Base-by-base conservation (phyloP, 2,888 invertebrate genomes). In the Bhutanitis thaidina region DNA sequence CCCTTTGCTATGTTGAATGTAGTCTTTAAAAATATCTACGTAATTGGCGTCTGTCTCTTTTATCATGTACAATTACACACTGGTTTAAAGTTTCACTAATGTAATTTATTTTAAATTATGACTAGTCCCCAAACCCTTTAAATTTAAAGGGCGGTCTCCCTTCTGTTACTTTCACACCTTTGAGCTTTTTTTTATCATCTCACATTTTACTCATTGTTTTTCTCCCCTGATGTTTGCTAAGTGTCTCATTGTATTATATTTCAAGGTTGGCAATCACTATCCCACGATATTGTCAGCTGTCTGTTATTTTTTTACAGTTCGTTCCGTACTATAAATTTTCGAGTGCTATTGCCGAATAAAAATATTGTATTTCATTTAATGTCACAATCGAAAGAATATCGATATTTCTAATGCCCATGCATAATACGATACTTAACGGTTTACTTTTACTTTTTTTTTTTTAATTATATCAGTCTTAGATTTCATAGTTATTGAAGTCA, bases 191-290 rank as follows among this genome's bases (percentile, higher is more conserved):
- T 64, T 62, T 62, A 47, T 53, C 34, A 49, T 38, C 51, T 54
- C 46, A 45, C 54, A 56, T 50, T 58, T 32, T 57, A 44, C 52
- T 34, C 54, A 65, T 76, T 64, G 63, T 68, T 64, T 62, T 40
- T 55, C 53, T 45, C 65, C 76, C 78, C 70, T 68, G 53, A 59
- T 75, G 64, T 74, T 75, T 74, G 76, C 71, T 73, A 74, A 77
- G 74, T 67, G 62, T 58, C 63, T 71, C 67, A 69, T 74, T 70
- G 55, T 62, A 62, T 66, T 60, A 58, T 62, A 67, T 69, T 67
- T 64, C 73, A 70, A 72, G 75, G 70, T 71, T 69, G 62, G 53
- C 60, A 62, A 53, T 54, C 56, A 36, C 48, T 55, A 53, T 78
- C 77, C 65, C 78, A 78, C 78, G 77, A 71, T 60, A 43, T 56